These are phyloP conservation scores for Pomacea maculata DNA, from an alignment of 1,140 invertebrate genomes.

Conservation along the genomic window DNA sequence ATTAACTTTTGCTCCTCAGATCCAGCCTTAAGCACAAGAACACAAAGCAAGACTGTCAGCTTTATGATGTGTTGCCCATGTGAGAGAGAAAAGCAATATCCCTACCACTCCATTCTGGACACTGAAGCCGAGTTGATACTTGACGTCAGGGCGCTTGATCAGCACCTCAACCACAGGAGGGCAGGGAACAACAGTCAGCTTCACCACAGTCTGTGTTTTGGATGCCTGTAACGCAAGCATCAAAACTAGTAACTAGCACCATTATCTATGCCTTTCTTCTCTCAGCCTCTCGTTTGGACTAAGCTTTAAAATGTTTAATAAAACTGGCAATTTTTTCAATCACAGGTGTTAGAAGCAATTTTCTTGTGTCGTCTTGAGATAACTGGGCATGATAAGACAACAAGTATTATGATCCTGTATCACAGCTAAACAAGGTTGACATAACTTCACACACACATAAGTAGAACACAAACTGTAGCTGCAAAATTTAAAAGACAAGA, in stretches of 20 bases:
- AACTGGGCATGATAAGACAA: too few relatives aligned
- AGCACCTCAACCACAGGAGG: constrained; percentile 99
- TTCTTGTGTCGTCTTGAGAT: too few relatives aligned
- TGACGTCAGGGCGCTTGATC: constrained; percentile 98
- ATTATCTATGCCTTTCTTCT: too few relatives aligned
- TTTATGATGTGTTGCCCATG: neutral
- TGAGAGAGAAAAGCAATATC: constrained; percentile 40
- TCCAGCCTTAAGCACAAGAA: too few relatives aligned
- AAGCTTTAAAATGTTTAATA: too few relatives aligned
- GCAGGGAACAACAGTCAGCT: constrained; percentile 98
- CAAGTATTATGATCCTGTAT: too few relatives aligned
- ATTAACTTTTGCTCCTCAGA: too few relatives aligned
- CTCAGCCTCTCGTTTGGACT: too few relatives aligned
- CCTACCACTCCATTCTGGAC: constrained; percentile 99
- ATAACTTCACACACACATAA: neutral
- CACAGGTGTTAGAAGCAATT: too few relatives aligned
- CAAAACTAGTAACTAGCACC: neutral
- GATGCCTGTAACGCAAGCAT: constrained; percentile 45
- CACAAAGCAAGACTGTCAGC: too few relatives aligned
- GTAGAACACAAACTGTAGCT: neutral
- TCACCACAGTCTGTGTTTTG: constrained; percentile 96
- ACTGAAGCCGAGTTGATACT: constrained; percentile 99
- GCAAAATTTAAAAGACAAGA: neutral
- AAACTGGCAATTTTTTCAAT: too few relatives aligned
- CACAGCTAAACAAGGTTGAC: too few relatives aligned